These are phyloP conservation scores for Acipenser oxyrinchus DNA, from an alignment of 2,797 vertebrate genomes.

Conservation along the genomic window DNA sequence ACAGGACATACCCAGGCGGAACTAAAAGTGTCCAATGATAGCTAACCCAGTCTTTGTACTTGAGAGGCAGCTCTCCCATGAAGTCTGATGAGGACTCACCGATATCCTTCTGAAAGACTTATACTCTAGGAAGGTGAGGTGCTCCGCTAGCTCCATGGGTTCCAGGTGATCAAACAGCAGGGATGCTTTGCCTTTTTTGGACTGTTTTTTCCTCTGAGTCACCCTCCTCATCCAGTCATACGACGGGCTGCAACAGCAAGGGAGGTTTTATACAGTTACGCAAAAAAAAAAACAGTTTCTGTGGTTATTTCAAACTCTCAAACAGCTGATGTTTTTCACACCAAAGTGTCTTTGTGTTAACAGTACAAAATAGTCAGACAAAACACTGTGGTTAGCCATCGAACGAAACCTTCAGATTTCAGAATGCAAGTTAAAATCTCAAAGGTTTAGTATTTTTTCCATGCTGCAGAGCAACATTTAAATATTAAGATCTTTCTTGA, in stretches of 20 bases:
- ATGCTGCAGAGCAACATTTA: too few relatives aligned
- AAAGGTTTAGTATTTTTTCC: too few relatives aligned
- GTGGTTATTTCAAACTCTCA: too few relatives aligned
- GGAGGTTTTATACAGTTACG: not conserved
- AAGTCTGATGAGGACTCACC: slow-evolving; percentile 45
- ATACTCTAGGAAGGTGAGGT: slow-evolving; percentile 94
- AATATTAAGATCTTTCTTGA: too few relatives aligned
- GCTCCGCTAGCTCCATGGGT: slow-evolving; percentile 89
- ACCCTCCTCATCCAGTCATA: slow-evolving; percentile 97
- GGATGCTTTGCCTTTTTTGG: slow-evolving; percentile 93
- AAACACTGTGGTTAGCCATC: too few relatives aligned
- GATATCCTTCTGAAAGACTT: slow-evolving; percentile 93
- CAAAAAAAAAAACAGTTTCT: too few relatives aligned
- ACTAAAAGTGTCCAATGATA: not conserved
- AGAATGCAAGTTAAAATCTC: too few relatives aligned
- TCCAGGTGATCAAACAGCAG: slow-evolving; percentile 94
- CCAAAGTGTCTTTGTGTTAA: too few relatives aligned
- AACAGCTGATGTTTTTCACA: too few relatives aligned
- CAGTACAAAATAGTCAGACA: too few relatives aligned
- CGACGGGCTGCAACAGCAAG: slow-evolving; percentile 70
- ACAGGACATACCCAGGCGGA: not conserved
- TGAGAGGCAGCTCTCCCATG: too few relatives aligned
- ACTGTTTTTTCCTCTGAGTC: slow-evolving; percentile 86
- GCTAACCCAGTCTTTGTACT: not conserved
- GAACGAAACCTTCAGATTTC: too few relatives aligned